Base-by-base conservation (phyloP, 2,888 invertebrate species). In the Eupithecia dodoneata region DNA sequence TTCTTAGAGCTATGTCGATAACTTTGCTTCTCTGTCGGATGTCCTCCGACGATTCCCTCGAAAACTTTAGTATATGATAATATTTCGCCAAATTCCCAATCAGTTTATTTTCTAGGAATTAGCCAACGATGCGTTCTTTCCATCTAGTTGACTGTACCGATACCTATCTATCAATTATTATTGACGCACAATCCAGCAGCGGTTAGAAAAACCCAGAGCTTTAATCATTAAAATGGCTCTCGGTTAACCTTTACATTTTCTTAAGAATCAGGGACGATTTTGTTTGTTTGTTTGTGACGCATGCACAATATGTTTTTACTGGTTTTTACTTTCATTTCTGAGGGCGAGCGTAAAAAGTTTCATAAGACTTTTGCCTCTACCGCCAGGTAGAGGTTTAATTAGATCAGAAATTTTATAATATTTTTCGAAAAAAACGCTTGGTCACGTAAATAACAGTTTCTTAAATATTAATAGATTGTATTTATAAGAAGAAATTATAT, bases 271-370 rank as follows among this genome's bases (percentile, higher is more conserved):
- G 45, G 45, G 45, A 69, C 45, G 45, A n/a, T 44, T 15, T 15
- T 15, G 15, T 18, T 15, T 15, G 15, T 18, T 45, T 3, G 44
- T 15, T 66, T 5, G 18, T 69, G 69, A 69, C 70, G 70, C 70
- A 47, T 18, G 47, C 30, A 10, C 13, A 30, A 18, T 47, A 18
- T 30, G 15, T 66, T 66, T 45, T 45, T 12, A 30, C 70, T 70
- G 12, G 15, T 66, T 66, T 45, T 45, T 12, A 30, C 70, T 70
- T 70, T 45, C 70, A 45, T 30, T 70, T 70, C 4, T 47, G 45
- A 47, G 47, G 30, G 10, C 47, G 3, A 30, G 10, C 63, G 10
- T 63, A 18, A 69, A 5, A 18, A 47, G 70, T 47, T 70, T 70
- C 70, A 70, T 30, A 70, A 70, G 30, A 13, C 5, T 30, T 10